Conservation (phyloP, 2,113 vertebrate species). For the Halcyon malimbica region DNA sequence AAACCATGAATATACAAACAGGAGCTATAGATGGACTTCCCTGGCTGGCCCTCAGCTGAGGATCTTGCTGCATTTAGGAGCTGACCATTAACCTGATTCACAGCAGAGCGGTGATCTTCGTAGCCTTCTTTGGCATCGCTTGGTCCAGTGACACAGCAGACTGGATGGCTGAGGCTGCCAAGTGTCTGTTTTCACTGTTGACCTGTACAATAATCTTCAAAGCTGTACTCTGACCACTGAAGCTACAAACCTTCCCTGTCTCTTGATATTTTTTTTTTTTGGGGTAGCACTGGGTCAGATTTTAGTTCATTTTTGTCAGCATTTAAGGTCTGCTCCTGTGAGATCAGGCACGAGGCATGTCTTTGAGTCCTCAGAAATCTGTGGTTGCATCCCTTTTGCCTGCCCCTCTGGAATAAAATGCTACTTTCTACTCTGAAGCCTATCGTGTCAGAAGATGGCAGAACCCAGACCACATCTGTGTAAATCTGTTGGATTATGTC, state of each 20-base stretch:
- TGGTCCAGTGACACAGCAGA: neutral
- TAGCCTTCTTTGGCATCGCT: neutral
- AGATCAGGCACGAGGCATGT: neutral
- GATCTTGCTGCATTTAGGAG: neutral
- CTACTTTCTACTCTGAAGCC: neutral
- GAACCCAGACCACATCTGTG: neutral
- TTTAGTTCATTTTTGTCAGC: neutral
- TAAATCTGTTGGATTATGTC: neutral
- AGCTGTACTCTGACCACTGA: neutral
- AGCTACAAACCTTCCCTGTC: neutral
- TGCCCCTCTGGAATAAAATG: neutral
- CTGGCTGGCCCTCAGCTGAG: neutral
- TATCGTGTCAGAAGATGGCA: neutral
- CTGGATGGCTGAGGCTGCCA: neutral
- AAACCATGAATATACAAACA: neutral
- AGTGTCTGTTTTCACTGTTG: neutral
- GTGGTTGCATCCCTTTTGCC: neutral
- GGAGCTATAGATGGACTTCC: neutral
- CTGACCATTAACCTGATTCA: neutral
- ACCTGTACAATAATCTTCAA: neutral
- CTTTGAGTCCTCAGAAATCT: neutral
- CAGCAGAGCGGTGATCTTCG: neutral
- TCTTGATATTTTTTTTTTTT: neutral
- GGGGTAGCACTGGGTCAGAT: neutral
- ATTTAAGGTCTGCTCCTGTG: fast-evolving